These are phyloP conservation scores for Peribatodes rhomboidaria DNA, from an alignment of 2,888 invertebrate species.

Conservation along the genomic window DNA sequence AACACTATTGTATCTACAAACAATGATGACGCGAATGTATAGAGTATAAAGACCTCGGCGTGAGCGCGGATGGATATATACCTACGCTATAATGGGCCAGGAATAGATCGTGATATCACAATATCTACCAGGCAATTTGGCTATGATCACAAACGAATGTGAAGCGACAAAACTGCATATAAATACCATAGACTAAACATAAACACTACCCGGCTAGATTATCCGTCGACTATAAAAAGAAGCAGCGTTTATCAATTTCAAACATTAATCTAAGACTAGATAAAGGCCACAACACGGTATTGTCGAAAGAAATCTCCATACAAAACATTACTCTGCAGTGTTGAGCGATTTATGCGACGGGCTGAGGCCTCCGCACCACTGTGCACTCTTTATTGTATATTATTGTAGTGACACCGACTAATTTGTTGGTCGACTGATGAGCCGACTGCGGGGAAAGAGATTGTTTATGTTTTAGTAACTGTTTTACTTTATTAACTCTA, in stretches of 20 bases:
- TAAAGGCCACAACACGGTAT: slow-evolving; percentile 78
- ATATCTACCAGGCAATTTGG: slow-evolving; percentile 63
- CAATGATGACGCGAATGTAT: slow-evolving; percentile 61
- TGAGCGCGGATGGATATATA: slow-evolving; percentile 64
- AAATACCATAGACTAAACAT: slow-evolving; percentile 35
- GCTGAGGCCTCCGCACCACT: slow-evolving; percentile 67
- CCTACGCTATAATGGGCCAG: slow-evolving; percentile 66
- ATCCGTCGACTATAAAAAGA: slow-evolving; percentile 55
- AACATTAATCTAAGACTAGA: slow-evolving; percentile 83
- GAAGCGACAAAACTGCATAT: slow-evolving; percentile 34
- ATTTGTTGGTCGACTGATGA: slow-evolving; percentile 85
- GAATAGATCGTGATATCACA: slow-evolving; percentile 82
- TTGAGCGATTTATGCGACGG: slow-evolving; percentile 85
- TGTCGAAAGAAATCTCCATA: slow-evolving; percentile 87
- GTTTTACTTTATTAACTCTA: slow-evolving; percentile 72
- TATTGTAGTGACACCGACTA: slow-evolving; percentile 86
- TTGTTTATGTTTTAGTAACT: slow-evolving; percentile 72
- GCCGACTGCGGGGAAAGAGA: slow-evolving; percentile 77
- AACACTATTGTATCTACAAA: slow-evolving; percentile 61
- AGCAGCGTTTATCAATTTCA: slow-evolving; percentile 75
- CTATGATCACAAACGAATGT: slow-evolving; percentile 50
- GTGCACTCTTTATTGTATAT: slow-evolving; percentile 82
- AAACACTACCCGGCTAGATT: slow-evolving; percentile 45
- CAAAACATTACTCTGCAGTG: slow-evolving; percentile 84
- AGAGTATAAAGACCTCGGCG: slow-evolving; percentile 72